Base-by-base conservation (phyloP, 1,140 invertebrate genomes). In the Leptestheria dahalacensis region DNA sequence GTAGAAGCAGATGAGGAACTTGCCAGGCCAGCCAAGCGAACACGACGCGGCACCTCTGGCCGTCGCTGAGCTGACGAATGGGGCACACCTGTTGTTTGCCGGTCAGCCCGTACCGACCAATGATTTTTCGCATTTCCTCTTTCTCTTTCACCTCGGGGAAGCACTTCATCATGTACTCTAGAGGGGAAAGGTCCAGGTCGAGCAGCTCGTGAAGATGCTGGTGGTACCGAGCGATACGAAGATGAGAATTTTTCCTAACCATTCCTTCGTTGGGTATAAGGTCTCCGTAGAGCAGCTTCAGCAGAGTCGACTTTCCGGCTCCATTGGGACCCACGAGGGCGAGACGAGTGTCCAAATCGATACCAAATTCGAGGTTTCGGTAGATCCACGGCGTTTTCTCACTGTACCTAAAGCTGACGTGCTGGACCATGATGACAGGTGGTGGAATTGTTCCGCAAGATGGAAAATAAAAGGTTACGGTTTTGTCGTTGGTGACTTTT, bases 111-210 rank as follows among this genome's bases (percentile, higher is more conserved):
- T 97, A 99, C 61, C 95, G 79, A 2, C 97, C 97, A 68, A 99
- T 95, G 63, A 99, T 98, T 74, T 96, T 97, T 55, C 97, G 78
- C 94, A 99, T 99, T 71, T 98, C 95, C 75, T 99, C 97, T 29
- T 86, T 82, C 73, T 99, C 97, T 67, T 97, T 97, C 1, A 99
- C 85, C 21, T 96, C 91, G 0, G 97, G 95, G 71, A 96, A 99
- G 63, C 83, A 80, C 67, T 85, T 86, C 86, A 99, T 86, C 96
- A 99, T 99, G 69, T 97, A 99, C 63, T 99, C 95, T 11, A 99
- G 72, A 6, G 97, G 94, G 20, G 91, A 92, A 57, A 93, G 73
- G 68, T 98, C 90, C 64, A 99, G 71, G 71, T 99, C 95, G 1
- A 99, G 75, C 23, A 96, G 77, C 73, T 99, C 97, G 67, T 96